A percentile compares a stretch with the other conserved stretches of the same genome.
Conservation (phyloP, 1,140 invertebrate genomes). For the Drosophila simulans region DNA sequence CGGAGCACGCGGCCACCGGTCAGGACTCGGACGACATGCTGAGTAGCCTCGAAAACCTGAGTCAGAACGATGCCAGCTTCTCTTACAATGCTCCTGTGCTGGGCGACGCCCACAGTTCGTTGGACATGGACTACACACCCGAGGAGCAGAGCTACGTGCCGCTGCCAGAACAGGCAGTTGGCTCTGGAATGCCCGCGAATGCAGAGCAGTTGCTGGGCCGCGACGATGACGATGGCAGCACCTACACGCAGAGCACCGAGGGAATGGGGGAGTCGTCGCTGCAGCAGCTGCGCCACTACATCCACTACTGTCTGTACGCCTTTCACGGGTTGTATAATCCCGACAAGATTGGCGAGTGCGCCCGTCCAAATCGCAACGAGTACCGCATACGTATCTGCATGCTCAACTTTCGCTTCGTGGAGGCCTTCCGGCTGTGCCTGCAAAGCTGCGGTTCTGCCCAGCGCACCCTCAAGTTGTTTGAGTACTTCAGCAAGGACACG, state of each 20-base stretch:
- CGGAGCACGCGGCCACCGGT: conserved; percentile 66
- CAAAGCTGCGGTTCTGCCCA: conserved; percentile 63
- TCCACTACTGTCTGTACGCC: conserved; percentile 86
- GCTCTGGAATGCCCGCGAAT: neutral
- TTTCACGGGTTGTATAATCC: conserved; percentile 86
- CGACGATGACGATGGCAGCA: conserved; percentile 55
- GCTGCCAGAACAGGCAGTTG: conserved; percentile 50
- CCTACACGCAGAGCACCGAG: conserved; percentile 53
- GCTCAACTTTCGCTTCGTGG: conserved; percentile 82
- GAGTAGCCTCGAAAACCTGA: conserved; percentile 80
- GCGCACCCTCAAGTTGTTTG: conserved; percentile 78
- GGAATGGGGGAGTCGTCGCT: conserved; percentile 42
- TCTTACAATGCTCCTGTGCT: conserved; percentile 57
- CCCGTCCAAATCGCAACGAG: conserved; percentile 68
- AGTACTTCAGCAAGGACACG: conserved; percentile 84
- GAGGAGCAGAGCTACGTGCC: conserved; percentile 79
- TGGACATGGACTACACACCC: conserved; percentile 67
- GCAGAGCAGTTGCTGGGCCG: conserved; percentile 25
- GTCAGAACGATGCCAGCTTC: conserved; percentile 72
- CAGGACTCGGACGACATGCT: conserved; percentile 81
- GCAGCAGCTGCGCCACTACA: conserved; percentile 75
- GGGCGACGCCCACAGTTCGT: conserved; percentile 57
- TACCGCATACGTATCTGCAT: conserved; percentile 81
- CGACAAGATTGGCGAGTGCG: conserved; percentile 84
- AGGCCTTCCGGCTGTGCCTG: conserved; percentile 78